These are phyloP conservation scores for Epistrophe eligans DNA, from an alignment of 2,888 invertebrate genomes.

Conservation along the genomic window DNA sequence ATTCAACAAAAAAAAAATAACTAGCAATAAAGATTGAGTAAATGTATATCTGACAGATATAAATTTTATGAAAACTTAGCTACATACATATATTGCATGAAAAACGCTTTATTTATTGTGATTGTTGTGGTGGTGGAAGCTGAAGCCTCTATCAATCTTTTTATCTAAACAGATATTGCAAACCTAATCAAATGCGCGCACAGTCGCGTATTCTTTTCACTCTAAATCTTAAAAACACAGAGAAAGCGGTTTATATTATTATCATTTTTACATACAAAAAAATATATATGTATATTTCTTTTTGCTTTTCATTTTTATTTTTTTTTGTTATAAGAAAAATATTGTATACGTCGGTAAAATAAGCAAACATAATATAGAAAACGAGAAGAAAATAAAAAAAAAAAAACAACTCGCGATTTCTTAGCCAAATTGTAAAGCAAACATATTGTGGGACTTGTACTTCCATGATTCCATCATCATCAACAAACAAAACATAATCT, in stretches of 20 bases:
- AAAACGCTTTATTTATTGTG: neutral
- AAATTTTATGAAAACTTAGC: constrained; percentile 13
- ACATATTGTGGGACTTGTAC: constrained; percentile 16
- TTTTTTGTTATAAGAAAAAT: constrained; percentile 44
- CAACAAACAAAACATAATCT: neutral
- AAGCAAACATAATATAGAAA: constrained; percentile 22
- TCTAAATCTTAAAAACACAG: constrained; percentile 68
- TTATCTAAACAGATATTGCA: constrained; percentile 21
- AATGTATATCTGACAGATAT: neutral
- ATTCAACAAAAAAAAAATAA: neutral
- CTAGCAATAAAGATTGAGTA: constrained; percentile 25
- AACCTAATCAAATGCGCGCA: constrained; percentile 72
- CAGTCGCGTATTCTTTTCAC: constrained; percentile 71
- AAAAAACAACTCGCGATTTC: constrained; percentile 71
- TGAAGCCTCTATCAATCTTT: constrained; percentile 36
- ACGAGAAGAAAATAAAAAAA: constrained; percentile 44
- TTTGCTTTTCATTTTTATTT: constrained; percentile 33
- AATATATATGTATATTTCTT: constrained; percentile 26
- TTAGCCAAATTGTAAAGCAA: constrained; percentile 56
- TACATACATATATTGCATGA: constrained; percentile 3
- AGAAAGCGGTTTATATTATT: constrained; percentile 70
- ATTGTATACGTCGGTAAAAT: neutral
- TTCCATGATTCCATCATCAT: constrained; percentile 7
- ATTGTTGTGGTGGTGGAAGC: constrained; percentile 20
- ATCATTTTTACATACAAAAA: constrained; percentile 45